A percentile compares a stretch with the other conserved stretches of the same genome.
phyloP scores from a whole-genome alignment of 2,888 invertebrate genomes.

The Hemistola chrysoprasaria region DNA sequence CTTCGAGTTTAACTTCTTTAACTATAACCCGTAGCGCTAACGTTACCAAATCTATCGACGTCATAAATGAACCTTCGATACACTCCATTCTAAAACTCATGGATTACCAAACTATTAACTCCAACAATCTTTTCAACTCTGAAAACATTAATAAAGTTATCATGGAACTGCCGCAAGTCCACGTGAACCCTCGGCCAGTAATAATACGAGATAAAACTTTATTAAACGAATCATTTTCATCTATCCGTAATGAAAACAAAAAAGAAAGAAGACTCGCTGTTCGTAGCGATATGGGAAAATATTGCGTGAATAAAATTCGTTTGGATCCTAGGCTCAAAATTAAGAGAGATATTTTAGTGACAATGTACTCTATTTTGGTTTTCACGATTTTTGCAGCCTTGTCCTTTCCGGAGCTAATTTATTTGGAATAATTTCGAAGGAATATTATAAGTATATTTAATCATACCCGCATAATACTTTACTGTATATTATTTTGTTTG shows the following conservation, averaged over 20 bases:
- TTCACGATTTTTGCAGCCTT: conserved; percentile 70
- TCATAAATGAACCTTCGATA: conserved; percentile 44
- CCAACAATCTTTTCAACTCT: conserved; percentile 28
- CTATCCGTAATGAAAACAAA: conserved; percentile 16
- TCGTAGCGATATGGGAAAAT: conserved; percentile 19
- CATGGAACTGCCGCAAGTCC: conserved; percentile 31
- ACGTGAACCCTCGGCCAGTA: conserved; percentile 11
- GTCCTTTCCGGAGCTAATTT: conserved; percentile 52
- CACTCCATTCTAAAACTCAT: conserved; percentile 42
- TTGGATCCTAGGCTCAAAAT: conserved; percentile 56
- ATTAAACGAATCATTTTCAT: conserved; percentile 17
- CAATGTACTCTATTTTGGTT: conserved; percentile 68
- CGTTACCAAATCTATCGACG: conserved; percentile 42
- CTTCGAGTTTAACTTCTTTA: conserved; percentile 43
- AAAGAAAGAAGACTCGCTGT: conserved; percentile 17
- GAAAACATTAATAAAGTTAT: conserved; percentile 14
- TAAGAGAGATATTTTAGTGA: conserved; percentile 68
- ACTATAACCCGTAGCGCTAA: conserved; percentile 39
- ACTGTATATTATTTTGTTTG: too few relatives aligned
- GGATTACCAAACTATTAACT: conserved; percentile 36
- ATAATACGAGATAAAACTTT: conserved; percentile 19
- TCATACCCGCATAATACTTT: too few relatives aligned
- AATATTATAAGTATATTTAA: too few relatives aligned
- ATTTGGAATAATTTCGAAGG: too few relatives aligned
- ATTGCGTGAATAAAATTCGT: conserved; percentile 25